Base-by-base conservation (phyloP, 92 coral and sea anemone species). In the Micromussa lordhowensis region DNA sequence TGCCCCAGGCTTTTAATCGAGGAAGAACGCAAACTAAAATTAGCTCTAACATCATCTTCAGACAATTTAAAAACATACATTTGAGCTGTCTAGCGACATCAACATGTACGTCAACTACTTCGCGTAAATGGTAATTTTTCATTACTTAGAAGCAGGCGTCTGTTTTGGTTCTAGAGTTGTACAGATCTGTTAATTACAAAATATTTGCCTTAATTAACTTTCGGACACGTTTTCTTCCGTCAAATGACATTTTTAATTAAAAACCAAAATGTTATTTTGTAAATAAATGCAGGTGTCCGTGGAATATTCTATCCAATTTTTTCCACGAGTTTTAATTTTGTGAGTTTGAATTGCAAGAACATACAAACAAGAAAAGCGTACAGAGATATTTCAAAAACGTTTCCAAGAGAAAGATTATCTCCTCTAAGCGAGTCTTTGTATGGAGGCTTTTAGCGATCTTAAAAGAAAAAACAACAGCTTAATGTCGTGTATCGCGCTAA, bases 281-380 rank as follows among this genome's bases (percentile, higher is more conserved):
- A 73, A 73, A 73, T 73, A 73, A 36, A 34, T 35, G 26, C 78
- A 73, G 78, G 53, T 73, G 78, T 73, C 15, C 8, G 78, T 35
- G 18, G 24, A 22, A 73, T 28, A 72, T 72, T 19, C n/a, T 4
- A 34, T 26, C 48, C 51, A 72, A 35, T 72, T 31, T 18, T 34
- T 8, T 72, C 51, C 48, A 72, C 6, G 32, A 72, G 24, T 35
- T 71, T 72, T 32, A 35, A 36, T 21, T 18, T 73, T 73, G 78
- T 26, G 78, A 49, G 22, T 73, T 19, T 19, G 78, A 73, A n/a
- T 32, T 7, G 51, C 17, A 73, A 73, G 78, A 73, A 13, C 29
- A 73, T 5, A 29, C 1, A 26, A 24, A 19, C 21, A n/a, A 35
- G 36, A 34, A 19, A 73, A 34, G 16, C 19, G n/a, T 14, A 31